These are phyloP conservation scores for Heliconius erato DNA, from an alignment of 2,888 invertebrate species.

Conservation along the genomic window DNA sequence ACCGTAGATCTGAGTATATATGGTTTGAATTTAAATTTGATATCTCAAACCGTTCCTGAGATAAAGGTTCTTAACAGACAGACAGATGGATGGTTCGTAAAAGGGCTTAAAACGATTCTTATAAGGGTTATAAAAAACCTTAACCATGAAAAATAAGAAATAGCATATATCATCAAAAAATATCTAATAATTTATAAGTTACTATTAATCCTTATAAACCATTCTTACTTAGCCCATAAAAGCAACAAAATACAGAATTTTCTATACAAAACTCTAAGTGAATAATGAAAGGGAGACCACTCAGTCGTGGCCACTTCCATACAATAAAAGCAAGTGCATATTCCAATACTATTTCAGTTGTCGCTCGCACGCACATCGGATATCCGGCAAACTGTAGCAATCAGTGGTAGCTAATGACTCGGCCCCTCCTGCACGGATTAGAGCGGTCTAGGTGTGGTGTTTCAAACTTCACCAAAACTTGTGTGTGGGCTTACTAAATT, in stretches of 20 bases:
- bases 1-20: too few relatives aligned
- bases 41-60: too few relatives aligned
- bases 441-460: conserved; percentile 10
- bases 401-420: conserved; percentile 39
- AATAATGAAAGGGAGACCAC: conserved; percentile 30
- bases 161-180: not conserved
- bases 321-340: conserved; percentile 42
- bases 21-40: too few relatives aligned
- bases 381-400: conserved; percentile 54
- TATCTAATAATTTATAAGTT: not conserved
- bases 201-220: not conserved
- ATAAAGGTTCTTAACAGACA: too few relatives aligned
- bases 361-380: conserved; percentile 50
- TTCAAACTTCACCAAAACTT: conserved; percentile 1
- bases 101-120: too few relatives aligned
- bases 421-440: conserved; percentile 25
- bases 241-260: not conserved
- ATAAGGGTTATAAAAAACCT: too few relatives aligned
- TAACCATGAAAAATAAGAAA: too few relatives aligned
- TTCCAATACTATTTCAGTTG: conserved; percentile 41
- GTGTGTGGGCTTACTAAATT: not conserved
- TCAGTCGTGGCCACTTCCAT: conserved; percentile 42
- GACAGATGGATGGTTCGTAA: too few relatives aligned
- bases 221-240: too few relatives aligned
- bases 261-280: conserved; percentile 17